These are phyloP conservation scores for Dynastes maya DNA, from an alignment of 2,888 invertebrate species.

Conservation along the genomic window DNA sequence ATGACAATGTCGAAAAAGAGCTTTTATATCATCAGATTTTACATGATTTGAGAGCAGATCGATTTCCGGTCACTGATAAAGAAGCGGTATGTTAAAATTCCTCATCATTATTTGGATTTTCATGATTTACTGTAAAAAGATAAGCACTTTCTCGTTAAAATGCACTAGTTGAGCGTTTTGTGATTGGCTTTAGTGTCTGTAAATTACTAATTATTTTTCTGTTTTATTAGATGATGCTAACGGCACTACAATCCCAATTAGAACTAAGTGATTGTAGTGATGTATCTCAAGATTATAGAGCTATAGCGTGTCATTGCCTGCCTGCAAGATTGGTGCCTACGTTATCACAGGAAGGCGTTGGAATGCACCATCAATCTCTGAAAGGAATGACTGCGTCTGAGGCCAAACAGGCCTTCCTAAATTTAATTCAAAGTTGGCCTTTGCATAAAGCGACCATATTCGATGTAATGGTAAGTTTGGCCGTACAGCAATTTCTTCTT, in stretches of 20 bases:
- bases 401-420: constrained; percentile 93
- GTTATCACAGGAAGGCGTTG: constrained; percentile 87
- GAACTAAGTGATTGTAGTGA: constrained; percentile 90
- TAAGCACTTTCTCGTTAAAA: too few species aligned
- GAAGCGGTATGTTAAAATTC: constrained; percentile 84
- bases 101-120: constrained; percentile 12
- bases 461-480: constrained; percentile 86
- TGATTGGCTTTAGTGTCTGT: too few species aligned
- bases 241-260: constrained; percentile 93
- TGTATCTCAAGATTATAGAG: constrained; percentile 71
- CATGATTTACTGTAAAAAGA: not conserved
- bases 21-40: constrained; percentile 94
- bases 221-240: constrained; percentile 86
- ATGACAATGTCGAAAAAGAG: constrained; percentile 94
- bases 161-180: too few species aligned
- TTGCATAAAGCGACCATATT: constrained; percentile 94
- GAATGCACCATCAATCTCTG: constrained; percentile 92
- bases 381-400: constrained; percentile 89
- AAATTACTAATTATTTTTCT: not conserved
- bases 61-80: constrained; percentile 93
- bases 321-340: constrained; percentile 87
- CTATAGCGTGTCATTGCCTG: constrained; percentile 85
- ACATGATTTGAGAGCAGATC: constrained; percentile 90
- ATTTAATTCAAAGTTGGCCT: constrained; percentile 94
- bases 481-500: not conserved